Evolutionary conservation across 2,113 vertebrate genomes (phyloP), one percentile per base, ranked within the genome.

Genomic region (Calcarius ornatus): DNA sequence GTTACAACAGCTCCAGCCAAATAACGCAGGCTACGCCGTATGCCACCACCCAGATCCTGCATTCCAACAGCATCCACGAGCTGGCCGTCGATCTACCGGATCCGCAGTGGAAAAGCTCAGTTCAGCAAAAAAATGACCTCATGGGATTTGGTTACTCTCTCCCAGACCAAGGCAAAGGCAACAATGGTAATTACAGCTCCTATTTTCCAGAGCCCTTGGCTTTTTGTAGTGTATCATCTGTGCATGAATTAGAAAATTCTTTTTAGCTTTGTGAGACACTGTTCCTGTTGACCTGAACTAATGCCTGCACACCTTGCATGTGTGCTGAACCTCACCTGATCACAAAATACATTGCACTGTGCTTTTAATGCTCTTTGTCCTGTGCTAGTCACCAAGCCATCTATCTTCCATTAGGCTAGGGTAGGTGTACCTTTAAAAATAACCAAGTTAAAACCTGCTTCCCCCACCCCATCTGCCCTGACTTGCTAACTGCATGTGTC

Each of bases 31-130:
- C 99, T 38, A 99, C 99, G 1, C 99, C 99, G 3, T 99, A 99
- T 69, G 99, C 99, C 96, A 99, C 99, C 57, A 99, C 99, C 9
- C 99, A 99, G 98, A 99, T 99, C 92, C 97, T 99, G 90, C 99
- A 99, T 97, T 99, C 99, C 95, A 99, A 98, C 91, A 99, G 99
- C 98, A 99, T 99, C 96, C 99, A 99, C 7, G 99, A 99, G 95
- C 94, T 99, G 97, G 99, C 99, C 10, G 99, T 99, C 3, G 99
- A 99, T 81, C 98, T 99, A 88, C 99, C 99, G 3, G 99, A 99
- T 51, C 97, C 98, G 11, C 99, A 99, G 79, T 99, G 99, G 99
- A 99, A 99, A 97, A 98, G 99, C 79, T 99, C 99, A 1, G 96
- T 99, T 77, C 99, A 99, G 97, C 98, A 99, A 92, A 99, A 99